Percentiles rank a stretch among this genome's conserved stretches.
Evolutionary conservation across 2,113 vertebrate genomes (phyloP).

Genomic region (Oreamnos americanus): DNA sequence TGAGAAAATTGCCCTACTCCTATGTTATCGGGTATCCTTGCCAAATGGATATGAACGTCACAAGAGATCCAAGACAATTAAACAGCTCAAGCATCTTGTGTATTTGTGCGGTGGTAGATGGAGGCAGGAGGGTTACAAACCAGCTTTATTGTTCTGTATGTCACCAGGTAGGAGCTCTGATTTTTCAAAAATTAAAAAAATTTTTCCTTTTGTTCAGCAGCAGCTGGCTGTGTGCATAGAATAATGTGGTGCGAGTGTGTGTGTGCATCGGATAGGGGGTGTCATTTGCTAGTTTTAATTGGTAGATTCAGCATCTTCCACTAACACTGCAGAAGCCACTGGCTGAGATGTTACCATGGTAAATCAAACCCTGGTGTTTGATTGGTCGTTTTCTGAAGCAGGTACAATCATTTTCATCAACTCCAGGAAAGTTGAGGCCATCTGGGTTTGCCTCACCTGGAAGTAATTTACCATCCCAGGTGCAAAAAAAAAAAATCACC

Average conservation of each 20-base stretch:
- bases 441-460: constrained; percentile 71
- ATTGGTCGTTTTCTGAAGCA: constrained; percentile 60
- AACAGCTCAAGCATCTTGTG: constrained; percentile 1
- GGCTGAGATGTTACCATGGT: constrained; percentile 75
- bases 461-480: constrained; percentile 68
- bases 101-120: not conserved
- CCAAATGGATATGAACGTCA: constrained; percentile 27
- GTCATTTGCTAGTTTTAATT: constrained; percentile 69
- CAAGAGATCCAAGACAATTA: constrained; percentile 20
- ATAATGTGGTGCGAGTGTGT: constrained; percentile 1
- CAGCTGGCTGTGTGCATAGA: constrained; percentile 40
- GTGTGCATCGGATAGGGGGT: constrained; percentile 47
- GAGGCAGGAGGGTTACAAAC: not conserved
- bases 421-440: constrained; percentile 64
- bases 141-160: constrained; percentile 48
- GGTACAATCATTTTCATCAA: constrained; percentile 63
- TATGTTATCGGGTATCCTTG: not conserved
- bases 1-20: constrained; percentile 23
- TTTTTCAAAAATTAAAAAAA: not conserved
- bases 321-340: constrained; percentile 51
- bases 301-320: constrained; percentile 54
- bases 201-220: constrained; percentile 59
- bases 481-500: constrained; percentile 40
- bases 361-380: constrained; percentile 58
- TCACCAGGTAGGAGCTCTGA: constrained; percentile 35